Evolutionary conservation across 2,888 invertebrate species (phyloP), one percentile per base, ranked within the genome.

Genomic region (Furcula furcula): DNA sequence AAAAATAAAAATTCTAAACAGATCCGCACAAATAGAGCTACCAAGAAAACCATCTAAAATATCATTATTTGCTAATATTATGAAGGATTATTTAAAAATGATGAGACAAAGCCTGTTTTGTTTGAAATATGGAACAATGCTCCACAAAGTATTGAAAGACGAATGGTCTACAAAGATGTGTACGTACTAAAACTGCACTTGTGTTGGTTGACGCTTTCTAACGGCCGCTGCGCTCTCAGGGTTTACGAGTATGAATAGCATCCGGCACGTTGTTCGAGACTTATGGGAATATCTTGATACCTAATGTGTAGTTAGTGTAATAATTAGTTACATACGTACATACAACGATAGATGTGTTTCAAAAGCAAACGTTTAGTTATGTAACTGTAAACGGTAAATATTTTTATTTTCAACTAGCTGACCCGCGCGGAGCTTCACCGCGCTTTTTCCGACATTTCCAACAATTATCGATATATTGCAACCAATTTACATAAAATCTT

Each of bases 21-120:
- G n/a, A 40, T 31, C 31, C 31, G n/a, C n/a, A n/a, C n/a, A 19
- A 19, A 2, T 19, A 19, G 6, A 40, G 32, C 29, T 32, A 30
- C 20, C 15, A 11, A 22, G 2, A 22, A 22, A 18, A 36, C 4
- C 1, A 23, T 7, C 7, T 6, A 18, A 14, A 25, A 3, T 6
- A 19, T n/a, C 19, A 12, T 7, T 23, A 23, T 12, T 12, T 23
- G 23, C 12, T 23, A 12, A 23, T 6, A 6, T 20, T 23, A 10
- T 7, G 7, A 12, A 7, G 23, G 23, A 23, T 23, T 11, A 12
- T 12, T 23, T 12, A 23, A 12, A 20, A 12, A 23, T 23, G 7
- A 12, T 7, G 12, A 4, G 12, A 23, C 23, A 23, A 23, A 23
- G 12, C 23, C n/a, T 11, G 3, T 23, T 12, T 23, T 23, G 23